Evolutionary conservation across 1,140 invertebrate species (phyloP).

Genomic region (Samia ricini): DNA sequence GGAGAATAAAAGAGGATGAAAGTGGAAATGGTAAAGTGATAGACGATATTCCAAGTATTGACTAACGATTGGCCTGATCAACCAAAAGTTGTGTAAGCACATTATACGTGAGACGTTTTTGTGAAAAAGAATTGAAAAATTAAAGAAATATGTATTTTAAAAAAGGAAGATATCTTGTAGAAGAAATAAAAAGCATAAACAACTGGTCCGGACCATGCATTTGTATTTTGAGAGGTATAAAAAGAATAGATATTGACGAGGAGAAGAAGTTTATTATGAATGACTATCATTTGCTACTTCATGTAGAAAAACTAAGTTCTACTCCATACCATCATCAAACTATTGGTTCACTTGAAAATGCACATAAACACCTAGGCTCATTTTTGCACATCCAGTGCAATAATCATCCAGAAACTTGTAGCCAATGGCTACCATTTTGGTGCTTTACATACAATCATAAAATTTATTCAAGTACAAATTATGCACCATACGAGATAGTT

Average conservation of each 20-base stretch:
- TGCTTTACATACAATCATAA: too few relatives aligned
- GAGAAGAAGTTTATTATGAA: constrained; percentile 11
- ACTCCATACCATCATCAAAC: too few relatives aligned
- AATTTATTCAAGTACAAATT: too few relatives aligned
- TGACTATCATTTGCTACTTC: constrained; percentile 14
- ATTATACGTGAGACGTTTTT: constrained; percentile 25
- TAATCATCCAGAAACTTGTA: too few relatives aligned
- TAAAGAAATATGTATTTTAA: constrained; percentile 9
- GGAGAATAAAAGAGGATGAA: not conserved
- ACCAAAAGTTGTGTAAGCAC: constrained; percentile 22
- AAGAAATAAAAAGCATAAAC: not conserved
- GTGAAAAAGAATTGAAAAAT: constrained; percentile 19
- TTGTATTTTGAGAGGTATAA: constrained; percentile 11
- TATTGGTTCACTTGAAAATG: too few relatives aligned
- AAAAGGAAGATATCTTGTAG: constrained; percentile 4
- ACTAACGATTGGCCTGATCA: constrained; percentile 18
- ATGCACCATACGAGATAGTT: too few relatives aligned
- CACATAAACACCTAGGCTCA: too few relatives aligned
- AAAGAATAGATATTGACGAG: not conserved
- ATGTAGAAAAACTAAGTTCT: too few relatives aligned
- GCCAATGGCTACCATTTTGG: too few relatives aligned
- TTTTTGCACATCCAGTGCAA: too few relatives aligned
- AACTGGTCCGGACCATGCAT: constrained; percentile 13
- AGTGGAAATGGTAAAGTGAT: too few relatives aligned
- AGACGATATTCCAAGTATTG: constrained; percentile 10